Evolutionary conservation across 1,140 invertebrate species (phyloP), one percentile per base, ranked within the genome.

Genomic region (Zophobas morio): DNA sequence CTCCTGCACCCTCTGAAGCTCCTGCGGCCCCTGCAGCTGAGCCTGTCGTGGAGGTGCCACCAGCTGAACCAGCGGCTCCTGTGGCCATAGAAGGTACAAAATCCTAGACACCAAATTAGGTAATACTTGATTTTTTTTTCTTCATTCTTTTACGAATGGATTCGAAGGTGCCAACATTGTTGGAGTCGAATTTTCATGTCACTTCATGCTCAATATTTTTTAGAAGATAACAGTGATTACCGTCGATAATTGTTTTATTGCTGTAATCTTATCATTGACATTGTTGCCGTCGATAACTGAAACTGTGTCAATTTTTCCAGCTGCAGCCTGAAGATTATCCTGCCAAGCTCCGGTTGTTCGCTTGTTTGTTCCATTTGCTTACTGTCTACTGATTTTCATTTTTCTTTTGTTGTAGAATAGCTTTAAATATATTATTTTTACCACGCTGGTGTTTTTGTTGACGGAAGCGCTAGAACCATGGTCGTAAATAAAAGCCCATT

Each of bases 1-100:
- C 81, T 8, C 71, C 80, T 20, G 20, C 20, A 8, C 74, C 81
- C 20, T 74, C 76, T 8, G 78, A 80, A 46, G 34, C 77, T 36
- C 51, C 51, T 36, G 60, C 40, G 32, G 57, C 60, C 40, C 20
- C 72, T 20, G 80, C 73, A 0, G 75, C 74, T 34, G 70, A 76
- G 0, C 79, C 77, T 1, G 76, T 78, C 8, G 78, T 81, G 4
- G 56, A 60, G 8, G 32, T 80, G n/a, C 76, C 56, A 35, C 5
- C 53, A 20, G 75, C 79, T 47, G 47, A 77, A 71, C 0, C 78
- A 6, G 57, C 80, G 0, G 56, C 60, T 49, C 20, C 72, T 20
- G 39, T 56, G 46, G 72, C 72, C 8, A 66, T 76, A 5, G 74
- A 78, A 78, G 77, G 77, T 78, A 57, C 20, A 20, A 20, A 20